These are phyloP conservation scores for Mesaphorura yosii DNA, from an alignment of 1,140 invertebrate species.

Conservation along the genomic window DNA sequence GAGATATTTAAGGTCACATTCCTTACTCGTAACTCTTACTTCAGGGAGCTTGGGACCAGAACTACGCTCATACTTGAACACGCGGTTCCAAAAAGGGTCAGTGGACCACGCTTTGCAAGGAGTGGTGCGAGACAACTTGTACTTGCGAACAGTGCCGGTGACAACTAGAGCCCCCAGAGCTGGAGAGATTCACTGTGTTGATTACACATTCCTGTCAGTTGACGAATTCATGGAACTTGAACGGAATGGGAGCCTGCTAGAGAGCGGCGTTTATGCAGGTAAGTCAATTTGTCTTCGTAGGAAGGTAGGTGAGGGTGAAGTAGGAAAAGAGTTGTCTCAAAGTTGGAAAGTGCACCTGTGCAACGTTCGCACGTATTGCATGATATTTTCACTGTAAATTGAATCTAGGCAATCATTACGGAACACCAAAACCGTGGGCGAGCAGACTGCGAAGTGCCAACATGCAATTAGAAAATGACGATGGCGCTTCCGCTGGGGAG, in stretches of 20 bases:
- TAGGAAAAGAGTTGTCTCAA: too few relatives aligned
- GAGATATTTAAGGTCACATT: conserved; percentile 9
- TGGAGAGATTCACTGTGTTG: conserved; percentile 52
- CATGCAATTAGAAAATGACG: conserved; percentile 2
- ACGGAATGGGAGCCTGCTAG: conserved; percentile 48
- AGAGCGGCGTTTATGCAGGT: conserved; percentile 57
- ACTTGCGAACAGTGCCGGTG: conserved; percentile 55
- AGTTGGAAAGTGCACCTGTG: too few relatives aligned
- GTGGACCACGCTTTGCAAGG: conserved; percentile 53
- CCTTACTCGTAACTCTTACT: too few relatives aligned
- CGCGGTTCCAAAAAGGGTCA: conserved; percentile 51
- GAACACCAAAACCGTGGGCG: conserved; percentile 42
- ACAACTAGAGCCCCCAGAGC: conserved; percentile 48
- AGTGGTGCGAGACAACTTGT: conserved; percentile 56
- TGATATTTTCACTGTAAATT: too few relatives aligned
- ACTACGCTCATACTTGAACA: conserved; percentile 49
- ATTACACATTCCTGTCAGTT: conserved; percentile 50
- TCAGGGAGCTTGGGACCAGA: conserved; percentile 43
- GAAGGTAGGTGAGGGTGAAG: too few relatives aligned
- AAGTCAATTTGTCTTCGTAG: conserved; percentile 3
- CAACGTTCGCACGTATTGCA: too few relatives aligned
- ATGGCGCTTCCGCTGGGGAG: conserved; percentile 11
- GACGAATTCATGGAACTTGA: conserved; percentile 52
- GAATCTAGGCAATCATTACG: conserved; percentile 44
- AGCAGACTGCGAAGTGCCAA: conserved; percentile 19